phyloP scores from a whole-genome alignment of 1,140 invertebrate genomes.

The Saccostrea cuccullata region DNA sequence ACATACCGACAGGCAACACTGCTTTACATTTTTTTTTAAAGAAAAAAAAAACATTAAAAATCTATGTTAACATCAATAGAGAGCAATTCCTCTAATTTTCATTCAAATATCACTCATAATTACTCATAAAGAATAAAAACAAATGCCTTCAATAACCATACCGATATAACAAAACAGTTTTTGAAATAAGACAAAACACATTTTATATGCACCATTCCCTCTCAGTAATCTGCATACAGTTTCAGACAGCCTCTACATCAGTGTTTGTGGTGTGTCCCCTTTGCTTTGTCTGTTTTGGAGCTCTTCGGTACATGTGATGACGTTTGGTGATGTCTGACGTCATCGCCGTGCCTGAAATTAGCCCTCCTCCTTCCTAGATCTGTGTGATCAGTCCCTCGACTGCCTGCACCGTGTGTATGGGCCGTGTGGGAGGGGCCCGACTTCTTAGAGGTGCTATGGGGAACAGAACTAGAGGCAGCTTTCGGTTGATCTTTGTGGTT shows the following conservation, averaged over 20 bases:
- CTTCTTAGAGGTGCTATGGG: not conserved
- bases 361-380: not conserved
- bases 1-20: no score
- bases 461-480: not conserved
- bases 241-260: not conserved
- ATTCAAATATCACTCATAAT: no score
- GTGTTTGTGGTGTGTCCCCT: not conserved
- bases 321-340: not conserved
- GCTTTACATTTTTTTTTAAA: no score
- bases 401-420: not conserved
- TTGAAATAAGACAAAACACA: no score
- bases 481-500: not conserved
- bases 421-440: not conserved
- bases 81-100: no score
- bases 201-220: no score
- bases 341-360: not conserved
- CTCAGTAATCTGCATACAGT: no score
- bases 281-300: slow-evolving; percentile 6
- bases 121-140: no score
- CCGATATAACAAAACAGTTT: no score
- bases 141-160: no score
- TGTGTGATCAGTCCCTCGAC: not conserved
- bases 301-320: slow-evolving; percentile 12
- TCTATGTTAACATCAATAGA: no score
- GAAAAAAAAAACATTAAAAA: no score